Evolutionary conservation across 2,888 invertebrate genomes (phyloP), one percentile per base, ranked within the genome.

Genomic region (Lordiphosa andalusiaca): DNA sequence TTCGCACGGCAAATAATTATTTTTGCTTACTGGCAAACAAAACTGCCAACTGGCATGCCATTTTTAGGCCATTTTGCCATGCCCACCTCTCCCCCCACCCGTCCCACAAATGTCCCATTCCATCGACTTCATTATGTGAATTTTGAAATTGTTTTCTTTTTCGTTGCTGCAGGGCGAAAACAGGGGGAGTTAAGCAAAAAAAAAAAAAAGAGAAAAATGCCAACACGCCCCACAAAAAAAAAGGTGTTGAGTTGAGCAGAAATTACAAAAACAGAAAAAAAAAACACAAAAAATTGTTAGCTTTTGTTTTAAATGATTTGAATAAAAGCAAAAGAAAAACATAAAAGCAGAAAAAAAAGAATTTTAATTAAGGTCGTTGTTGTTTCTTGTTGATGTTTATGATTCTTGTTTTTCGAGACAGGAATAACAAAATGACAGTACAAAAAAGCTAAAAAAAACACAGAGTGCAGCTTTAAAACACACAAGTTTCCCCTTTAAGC

Each of bases 1-100:
- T 70, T 73, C 69, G 73, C 87, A 86, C 86, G 88, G 71, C 84
- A 86, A 86, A 87, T 85, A 87, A 86, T 87, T 86, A 86, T 87
- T 84, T 56, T 71, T 74, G 78, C 74, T 74, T 77, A 81, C 78
- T 30, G 30, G 30, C 30, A 30, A 30, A 30, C 30, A 30, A 30
- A 30, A 30, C 30, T 77, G 78, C 82, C 65, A 69, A 59, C 67
- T 81, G 74, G 71, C 76, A 76, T 76, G 78, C 76, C 56, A 76
- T 81, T 76, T 74, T 67, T 59, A 61, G 71, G 71, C 78, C 53
- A 48, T 44, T 63, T 25, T 53, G 21, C 33, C 30, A 30, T 21
- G 19, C 44, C 33, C 10, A 35, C 39, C 16, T 19, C 30, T 40
- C 16, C 16, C 16, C 16, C 16, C 16, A 2, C 16, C 10, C 41